A percentile compares a stretch with the other conserved stretches of the same genome.
Evolutionary conservation across 2,113 vertebrate genomes (phyloP).

Genomic region (Cyanoramphus novaezelandiae): DNA sequence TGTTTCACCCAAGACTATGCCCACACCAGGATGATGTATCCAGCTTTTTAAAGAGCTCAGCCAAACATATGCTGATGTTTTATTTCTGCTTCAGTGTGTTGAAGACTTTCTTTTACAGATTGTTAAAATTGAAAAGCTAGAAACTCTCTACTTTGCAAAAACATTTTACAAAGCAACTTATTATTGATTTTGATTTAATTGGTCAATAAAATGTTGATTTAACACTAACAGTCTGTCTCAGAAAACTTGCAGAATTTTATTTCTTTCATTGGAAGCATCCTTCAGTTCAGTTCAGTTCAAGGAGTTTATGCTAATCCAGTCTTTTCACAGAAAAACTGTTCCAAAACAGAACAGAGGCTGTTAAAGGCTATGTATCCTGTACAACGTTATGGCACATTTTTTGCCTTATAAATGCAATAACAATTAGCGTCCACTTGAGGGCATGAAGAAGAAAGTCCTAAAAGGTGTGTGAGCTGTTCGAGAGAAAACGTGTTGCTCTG

Average conservation of each 20-base stretch:
- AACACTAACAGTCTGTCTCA: not conserved
- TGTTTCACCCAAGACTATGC: not conserved
- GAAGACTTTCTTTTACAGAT: not conserved
- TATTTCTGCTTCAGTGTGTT: not conserved
- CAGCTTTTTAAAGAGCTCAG: not conserved
- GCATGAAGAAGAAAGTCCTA: not conserved
- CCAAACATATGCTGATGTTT: not conserved
- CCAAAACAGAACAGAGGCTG: not conserved
- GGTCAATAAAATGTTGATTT: not conserved
- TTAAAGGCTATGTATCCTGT: not conserved
- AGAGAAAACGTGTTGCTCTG: not conserved
- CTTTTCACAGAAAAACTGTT: not conserved
- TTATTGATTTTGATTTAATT: not conserved
- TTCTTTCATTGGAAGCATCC: not conserved
- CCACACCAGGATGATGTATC: not conserved
- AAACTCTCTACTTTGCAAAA: not conserved
- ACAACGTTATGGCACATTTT: not conserved
- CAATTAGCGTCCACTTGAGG: not conserved
- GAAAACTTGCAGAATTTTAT: not conserved
- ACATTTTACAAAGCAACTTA: not conserved
- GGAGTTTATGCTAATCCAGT: not conserved
- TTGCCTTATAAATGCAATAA: not conserved
- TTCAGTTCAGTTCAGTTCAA: not conserved
- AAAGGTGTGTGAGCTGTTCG: accelerated
- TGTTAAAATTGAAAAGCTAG: not conserved